These are phyloP conservation scores for Eremophila alpestris DNA, from an alignment of 2,797 vertebrate genomes.

Conservation along the genomic window DNA sequence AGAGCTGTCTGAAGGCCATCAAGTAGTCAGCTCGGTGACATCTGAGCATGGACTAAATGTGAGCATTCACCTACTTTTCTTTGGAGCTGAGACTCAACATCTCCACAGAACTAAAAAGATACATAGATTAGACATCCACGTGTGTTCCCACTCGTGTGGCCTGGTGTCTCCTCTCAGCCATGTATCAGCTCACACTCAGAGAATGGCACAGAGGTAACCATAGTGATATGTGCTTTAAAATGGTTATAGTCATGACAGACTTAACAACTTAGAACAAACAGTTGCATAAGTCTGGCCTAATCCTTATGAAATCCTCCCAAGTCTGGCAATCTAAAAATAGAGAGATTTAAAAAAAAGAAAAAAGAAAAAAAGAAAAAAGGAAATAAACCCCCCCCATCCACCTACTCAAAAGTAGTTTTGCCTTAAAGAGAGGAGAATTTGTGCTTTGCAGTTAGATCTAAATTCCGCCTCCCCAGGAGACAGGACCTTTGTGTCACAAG, in stretches of 20 bases:
- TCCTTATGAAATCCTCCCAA: constrained; percentile 3
- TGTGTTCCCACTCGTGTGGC: not conserved
- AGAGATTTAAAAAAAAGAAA: not conserved
- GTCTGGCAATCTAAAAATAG: not conserved
- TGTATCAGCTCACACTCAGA: not conserved
- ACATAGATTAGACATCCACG: not conserved
- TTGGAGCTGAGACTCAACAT: not conserved
- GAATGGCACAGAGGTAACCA: constrained; percentile 11
- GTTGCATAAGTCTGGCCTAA: not conserved
- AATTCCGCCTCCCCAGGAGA: not conserved
- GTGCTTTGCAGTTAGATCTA: not conserved
- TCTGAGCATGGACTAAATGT: not conserved
- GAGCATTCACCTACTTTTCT: not conserved
- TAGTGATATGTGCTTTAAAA: constrained; percentile 3
- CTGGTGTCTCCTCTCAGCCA: not conserved
- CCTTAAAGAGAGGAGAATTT: not conserved
- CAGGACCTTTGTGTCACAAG: constrained; percentile 14
- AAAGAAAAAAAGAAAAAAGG: not conserved
- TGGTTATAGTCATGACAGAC: not conserved
- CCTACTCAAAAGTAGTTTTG: not conserved
- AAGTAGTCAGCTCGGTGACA: not conserved
- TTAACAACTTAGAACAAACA: not conserved
- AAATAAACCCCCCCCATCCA: not conserved
- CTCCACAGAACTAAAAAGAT: not conserved
- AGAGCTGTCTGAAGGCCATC: not conserved